phyloP scores from a whole-genome alignment of 1,140 invertebrate genomes.

The Lasioglossum baleicum region DNA sequence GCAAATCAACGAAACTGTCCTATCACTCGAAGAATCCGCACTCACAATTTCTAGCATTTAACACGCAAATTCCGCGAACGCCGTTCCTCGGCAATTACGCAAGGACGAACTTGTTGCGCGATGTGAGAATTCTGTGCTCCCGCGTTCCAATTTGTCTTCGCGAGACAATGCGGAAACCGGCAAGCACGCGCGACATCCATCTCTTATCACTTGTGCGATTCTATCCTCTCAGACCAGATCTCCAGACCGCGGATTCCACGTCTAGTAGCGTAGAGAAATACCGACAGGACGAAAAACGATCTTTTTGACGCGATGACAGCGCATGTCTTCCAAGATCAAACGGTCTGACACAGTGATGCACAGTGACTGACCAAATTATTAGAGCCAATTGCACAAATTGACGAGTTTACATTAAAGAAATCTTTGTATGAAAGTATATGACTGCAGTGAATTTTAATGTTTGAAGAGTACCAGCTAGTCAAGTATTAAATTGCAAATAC shows the following conservation, averaged over 20 bases:
- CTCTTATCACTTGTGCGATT: conserved; percentile 34
- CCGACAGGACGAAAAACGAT: conserved; percentile 40
- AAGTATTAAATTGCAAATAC: too few relatives aligned
- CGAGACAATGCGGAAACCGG: conserved; percentile 21
- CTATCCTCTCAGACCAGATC: conserved; percentile 32
- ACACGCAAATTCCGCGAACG: background rate
- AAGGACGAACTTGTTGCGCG: background rate
- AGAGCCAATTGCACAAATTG: too few relatives aligned
- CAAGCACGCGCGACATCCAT: background rate
- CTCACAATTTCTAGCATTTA: background rate
- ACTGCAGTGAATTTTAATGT: too few relatives aligned
- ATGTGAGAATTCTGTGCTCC: too few relatives aligned
- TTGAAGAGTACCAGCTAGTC: too few relatives aligned
- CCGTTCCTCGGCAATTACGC: background rate
- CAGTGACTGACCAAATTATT: too few relatives aligned
- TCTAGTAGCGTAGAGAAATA: conserved; percentile 29
- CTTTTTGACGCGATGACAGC: background rate
- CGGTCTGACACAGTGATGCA: background rate
- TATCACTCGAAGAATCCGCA: too few relatives aligned
- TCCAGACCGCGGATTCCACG: conserved; percentile 37
- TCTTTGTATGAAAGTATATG: too few relatives aligned
- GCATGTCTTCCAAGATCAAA: conserved; percentile 39
- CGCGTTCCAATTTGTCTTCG: background rate
- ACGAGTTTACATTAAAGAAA: too few relatives aligned
- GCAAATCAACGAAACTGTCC: too few relatives aligned